These are phyloP conservation scores for Panurus biarmicus DNA, from an alignment of 2,113 vertebrate species.

Conservation along the genomic window DNA sequence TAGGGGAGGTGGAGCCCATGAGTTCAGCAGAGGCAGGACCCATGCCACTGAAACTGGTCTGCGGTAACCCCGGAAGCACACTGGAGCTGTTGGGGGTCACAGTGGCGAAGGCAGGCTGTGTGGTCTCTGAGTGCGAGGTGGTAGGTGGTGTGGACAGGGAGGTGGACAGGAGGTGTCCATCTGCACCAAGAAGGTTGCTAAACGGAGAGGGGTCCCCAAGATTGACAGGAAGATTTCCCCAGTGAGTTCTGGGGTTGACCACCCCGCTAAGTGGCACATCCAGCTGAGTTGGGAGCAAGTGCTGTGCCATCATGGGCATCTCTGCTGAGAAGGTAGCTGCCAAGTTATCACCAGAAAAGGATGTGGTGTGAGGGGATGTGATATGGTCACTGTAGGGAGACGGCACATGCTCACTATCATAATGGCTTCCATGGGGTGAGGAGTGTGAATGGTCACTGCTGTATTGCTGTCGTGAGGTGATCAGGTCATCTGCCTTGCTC, in stretches of 20 bases:
- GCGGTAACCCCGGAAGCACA: slow-evolving; percentile 87
- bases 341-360: slow-evolving; percentile 77
- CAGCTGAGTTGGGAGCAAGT: slow-evolving; percentile 79
- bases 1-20: slow-evolving; percentile 86
- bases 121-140: slow-evolving; percentile 87
- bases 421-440: slow-evolving; percentile 92
- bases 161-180: slow-evolving; percentile 94
- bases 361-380: slow-evolving; percentile 84
- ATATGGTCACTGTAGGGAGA: slow-evolving; percentile 96
- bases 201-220: slow-evolving; percentile 89
- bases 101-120: slow-evolving; percentile 89
- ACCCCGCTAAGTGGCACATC: slow-evolving; percentile 89
- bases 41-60: slow-evolving; percentile 83
- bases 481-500: slow-evolving; percentile 85
- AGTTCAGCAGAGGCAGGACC: slow-evolving; percentile 82
- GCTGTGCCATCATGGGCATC: slow-evolving; percentile 83
- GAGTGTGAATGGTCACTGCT: slow-evolving; percentile 83
- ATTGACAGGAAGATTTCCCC: slow-evolving; percentile 87
- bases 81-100: slow-evolving; percentile 79
- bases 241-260: slow-evolving; percentile 87
- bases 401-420: slow-evolving; percentile 92
- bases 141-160: slow-evolving; percentile 94
- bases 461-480: slow-evolving; percentile 85
- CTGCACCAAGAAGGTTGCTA: slow-evolving; percentile 87
- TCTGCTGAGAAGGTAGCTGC: slow-evolving; percentile 87